These are phyloP conservation scores for Trematocara nigrifrons DNA, from an alignment of 2,113 vertebrate genomes.

Conservation along the genomic window DNA sequence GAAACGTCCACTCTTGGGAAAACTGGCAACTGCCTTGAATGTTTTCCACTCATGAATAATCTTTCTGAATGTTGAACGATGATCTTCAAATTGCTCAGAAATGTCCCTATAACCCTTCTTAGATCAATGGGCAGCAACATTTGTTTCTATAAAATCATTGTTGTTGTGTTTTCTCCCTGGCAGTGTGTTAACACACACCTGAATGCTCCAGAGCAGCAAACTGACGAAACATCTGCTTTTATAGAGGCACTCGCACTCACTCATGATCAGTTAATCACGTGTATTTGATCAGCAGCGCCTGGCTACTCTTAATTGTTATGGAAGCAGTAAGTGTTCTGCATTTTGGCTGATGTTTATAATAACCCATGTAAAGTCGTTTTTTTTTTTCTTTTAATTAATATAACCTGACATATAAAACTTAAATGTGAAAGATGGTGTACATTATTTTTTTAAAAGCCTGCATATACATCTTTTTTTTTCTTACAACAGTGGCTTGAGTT, in stretches of 20 bases:
- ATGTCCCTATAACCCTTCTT: not conserved
- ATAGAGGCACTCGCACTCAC: not conserved
- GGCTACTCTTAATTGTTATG: not conserved
- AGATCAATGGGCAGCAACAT: not conserved
- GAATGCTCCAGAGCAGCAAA: not conserved
- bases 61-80: not conserved
- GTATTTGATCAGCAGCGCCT: not conserved
- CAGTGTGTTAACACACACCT: not conserved
- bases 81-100: not conserved
- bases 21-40: not conserved
- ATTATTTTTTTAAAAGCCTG: rapidly evolving
- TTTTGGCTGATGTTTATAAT: not conserved
- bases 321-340: not conserved
- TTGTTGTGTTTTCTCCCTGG: not conserved
- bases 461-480: not conserved
- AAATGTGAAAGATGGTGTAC: not conserved
- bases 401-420: not conserved
- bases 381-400: not conserved
- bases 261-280: not conserved
- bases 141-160: not conserved
- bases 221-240: not conserved
- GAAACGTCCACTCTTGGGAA: not conserved
- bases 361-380: not conserved
- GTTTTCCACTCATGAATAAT: not conserved
- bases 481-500: not conserved